A percentile compares a stretch with the other conserved stretches of the same genome.
phyloP scores from a whole-genome alignment of 2,888 invertebrate species.

The Alcis repandata region DNA sequence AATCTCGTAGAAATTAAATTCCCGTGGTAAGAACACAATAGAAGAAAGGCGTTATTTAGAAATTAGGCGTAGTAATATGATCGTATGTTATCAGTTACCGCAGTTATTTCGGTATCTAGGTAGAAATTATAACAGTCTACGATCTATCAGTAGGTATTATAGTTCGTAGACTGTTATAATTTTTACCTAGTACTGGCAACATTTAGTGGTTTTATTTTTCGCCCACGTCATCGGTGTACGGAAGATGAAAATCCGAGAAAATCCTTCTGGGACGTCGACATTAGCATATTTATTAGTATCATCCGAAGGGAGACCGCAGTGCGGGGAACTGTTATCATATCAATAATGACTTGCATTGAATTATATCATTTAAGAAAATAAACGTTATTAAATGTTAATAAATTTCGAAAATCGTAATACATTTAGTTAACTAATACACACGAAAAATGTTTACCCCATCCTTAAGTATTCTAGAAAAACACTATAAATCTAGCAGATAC shows the following conservation, averaged over 20 bases:
- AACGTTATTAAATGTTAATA: no score
- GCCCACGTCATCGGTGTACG: slow-evolving; percentile 72
- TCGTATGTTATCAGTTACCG: no score
- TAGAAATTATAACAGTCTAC: neutral
- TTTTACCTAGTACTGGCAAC: slow-evolving; percentile 16
- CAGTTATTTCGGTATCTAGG: no score
- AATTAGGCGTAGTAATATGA: neutral
- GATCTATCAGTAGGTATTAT: neutral
- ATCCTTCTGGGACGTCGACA: slow-evolving; percentile 78
- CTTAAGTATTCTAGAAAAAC: no score
- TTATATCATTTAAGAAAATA: slow-evolving; percentile 25
- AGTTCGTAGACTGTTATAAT: neutral
- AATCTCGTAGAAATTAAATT: no score
- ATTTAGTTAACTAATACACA: no score
- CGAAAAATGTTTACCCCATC: no score
- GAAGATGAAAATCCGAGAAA: slow-evolving; percentile 79
- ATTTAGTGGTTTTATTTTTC: slow-evolving; percentile 68
- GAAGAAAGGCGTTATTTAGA: neutral
- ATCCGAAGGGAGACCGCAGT: slow-evolving; percentile 65
- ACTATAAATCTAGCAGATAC: no score
- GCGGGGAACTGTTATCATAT: slow-evolving; percentile 73
- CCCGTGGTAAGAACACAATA: no score
- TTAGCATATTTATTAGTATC: slow-evolving; percentile 83
- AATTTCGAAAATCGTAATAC: no score
- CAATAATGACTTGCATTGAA: slow-evolving; percentile 73